These are phyloP conservation scores for Drosophila punjabiensis DNA, from an alignment of 1,140 invertebrate species.

Conservation along the genomic window DNA sequence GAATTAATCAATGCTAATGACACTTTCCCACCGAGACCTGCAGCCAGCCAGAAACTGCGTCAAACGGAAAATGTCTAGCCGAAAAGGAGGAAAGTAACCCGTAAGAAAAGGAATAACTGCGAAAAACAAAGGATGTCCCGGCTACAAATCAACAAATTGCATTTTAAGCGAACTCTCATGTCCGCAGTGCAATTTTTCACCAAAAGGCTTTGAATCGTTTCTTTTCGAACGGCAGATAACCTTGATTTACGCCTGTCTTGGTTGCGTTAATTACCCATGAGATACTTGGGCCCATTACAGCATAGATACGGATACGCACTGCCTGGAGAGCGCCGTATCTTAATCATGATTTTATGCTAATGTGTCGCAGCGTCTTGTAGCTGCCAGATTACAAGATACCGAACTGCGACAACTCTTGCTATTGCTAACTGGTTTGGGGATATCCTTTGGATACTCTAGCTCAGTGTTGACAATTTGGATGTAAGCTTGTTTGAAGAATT, in stretches of 20 bases:
- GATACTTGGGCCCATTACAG: constrained; percentile 55
- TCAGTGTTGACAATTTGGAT: constrained; percentile 2
- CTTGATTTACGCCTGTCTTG: constrained; percentile 70
- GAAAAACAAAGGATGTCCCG: constrained; percentile 23
- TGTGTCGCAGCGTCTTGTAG: constrained; percentile 76
- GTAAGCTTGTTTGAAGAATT: neutral
- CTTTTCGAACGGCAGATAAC: constrained; percentile 53
- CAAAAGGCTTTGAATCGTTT: constrained; percentile 29
- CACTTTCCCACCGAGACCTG: constrained; percentile 67
- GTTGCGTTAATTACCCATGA: constrained; percentile 69
- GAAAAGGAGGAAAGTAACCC: constrained; percentile 2
- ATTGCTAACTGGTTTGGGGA: constrained; percentile 28
- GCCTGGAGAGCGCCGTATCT: constrained; percentile 63
- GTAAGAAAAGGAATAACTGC: neutral
- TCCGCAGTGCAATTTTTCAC: constrained; percentile 67
- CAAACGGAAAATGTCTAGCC: constrained; percentile 53
- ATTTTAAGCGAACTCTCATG: constrained; percentile 66
- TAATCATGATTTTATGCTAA: constrained; percentile 85
- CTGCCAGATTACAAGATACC: constrained; percentile 71
- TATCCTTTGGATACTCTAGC: constrained; percentile 6
- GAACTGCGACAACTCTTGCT: constrained; percentile 54
- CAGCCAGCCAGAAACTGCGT: constrained; percentile 61
- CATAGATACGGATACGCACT: constrained; percentile 56
- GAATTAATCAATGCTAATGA: constrained; percentile 85
- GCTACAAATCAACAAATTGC: constrained; percentile 63